Percentiles rank a stretch among this genome's conserved stretches.
phyloP scores from a whole-genome alignment of 1,140 invertebrate genomes.

The Sipha flava region DNA sequence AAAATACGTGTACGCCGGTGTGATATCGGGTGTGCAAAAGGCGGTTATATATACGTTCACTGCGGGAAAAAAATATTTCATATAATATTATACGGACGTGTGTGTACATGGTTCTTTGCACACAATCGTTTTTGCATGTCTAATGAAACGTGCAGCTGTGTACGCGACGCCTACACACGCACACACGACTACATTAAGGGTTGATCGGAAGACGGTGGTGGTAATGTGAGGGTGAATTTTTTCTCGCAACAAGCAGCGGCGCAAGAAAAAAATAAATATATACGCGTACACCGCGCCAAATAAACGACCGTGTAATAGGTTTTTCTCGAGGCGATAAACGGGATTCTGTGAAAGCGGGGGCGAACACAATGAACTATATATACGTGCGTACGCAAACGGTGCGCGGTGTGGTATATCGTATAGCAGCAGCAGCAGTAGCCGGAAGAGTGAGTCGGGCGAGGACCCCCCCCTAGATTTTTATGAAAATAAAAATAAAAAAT shows the following conservation, averaged over 20 bases:
- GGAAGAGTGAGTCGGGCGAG: no score
- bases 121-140: slow-evolving; percentile 24
- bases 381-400: background rate
- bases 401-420: background rate
- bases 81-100: background rate
- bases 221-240: background rate
- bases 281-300: background rate
- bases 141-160: slow-evolving; percentile 11
- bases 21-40: slow-evolving; percentile 23
- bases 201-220: background rate
- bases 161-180: background rate
- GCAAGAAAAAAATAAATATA: background rate
- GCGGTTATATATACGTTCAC: background rate
- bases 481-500: background rate
- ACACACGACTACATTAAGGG: background rate
- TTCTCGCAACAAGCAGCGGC: background rate
- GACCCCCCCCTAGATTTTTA: background rate
- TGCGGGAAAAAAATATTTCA: background rate
- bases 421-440: background rate
- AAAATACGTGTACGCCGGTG: background rate
- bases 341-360: slow-evolving; percentile 13
- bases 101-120: background rate
- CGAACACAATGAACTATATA: slow-evolving; percentile 8
- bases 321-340: slow-evolving; percentile 25
- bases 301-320: slow-evolving; percentile 32